These are phyloP conservation scores for Dasyurus viverrinus DNA, from an alignment of 2,113 vertebrate species.

Conservation along the genomic window DNA sequence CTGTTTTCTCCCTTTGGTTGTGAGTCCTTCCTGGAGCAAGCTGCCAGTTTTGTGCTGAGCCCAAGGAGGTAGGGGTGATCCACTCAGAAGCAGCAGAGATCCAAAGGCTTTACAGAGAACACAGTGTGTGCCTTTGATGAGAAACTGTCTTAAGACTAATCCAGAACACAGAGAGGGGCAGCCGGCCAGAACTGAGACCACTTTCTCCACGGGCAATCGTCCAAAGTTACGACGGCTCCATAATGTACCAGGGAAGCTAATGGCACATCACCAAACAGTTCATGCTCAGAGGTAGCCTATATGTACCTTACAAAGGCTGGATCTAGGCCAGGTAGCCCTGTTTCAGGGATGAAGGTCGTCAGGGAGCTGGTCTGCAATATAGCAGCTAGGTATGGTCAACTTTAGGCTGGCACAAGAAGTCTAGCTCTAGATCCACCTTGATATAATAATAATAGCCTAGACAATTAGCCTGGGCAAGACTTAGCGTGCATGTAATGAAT, in stretches of 20 bases:
- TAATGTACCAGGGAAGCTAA: background rate
- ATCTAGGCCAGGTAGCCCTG: background rate
- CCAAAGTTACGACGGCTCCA: background rate
- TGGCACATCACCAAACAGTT: background rate
- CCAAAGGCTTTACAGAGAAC: slow-evolving; percentile 74
- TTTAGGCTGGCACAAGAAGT: background rate
- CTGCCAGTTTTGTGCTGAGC: slow-evolving; percentile 48
- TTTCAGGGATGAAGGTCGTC: background rate
- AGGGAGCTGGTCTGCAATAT: background rate
- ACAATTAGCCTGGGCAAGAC: no score
- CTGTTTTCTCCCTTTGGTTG: slow-evolving; percentile 70
- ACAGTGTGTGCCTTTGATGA: background rate
- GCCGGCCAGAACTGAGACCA: slow-evolving; percentile 8
- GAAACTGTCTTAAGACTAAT: slow-evolving; percentile 31
- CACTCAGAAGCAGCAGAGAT: background rate
- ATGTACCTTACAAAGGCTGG: background rate
- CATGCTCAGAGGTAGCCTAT: background rate
- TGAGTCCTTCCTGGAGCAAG: slow-evolving; percentile 68
- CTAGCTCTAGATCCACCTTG: background rate
- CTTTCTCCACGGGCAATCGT: background rate
- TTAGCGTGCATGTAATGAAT: background rate
- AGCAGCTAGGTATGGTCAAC: background rate
- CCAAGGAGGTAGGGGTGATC: slow-evolving; percentile 63
- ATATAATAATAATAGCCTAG: background rate
- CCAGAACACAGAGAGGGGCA: background rate